Percentiles rank a stretch among this genome's conserved stretches.
Conservation (phyloP, 1,140 invertebrate genomes). For the Ceratosolen fusciceps region DNA sequence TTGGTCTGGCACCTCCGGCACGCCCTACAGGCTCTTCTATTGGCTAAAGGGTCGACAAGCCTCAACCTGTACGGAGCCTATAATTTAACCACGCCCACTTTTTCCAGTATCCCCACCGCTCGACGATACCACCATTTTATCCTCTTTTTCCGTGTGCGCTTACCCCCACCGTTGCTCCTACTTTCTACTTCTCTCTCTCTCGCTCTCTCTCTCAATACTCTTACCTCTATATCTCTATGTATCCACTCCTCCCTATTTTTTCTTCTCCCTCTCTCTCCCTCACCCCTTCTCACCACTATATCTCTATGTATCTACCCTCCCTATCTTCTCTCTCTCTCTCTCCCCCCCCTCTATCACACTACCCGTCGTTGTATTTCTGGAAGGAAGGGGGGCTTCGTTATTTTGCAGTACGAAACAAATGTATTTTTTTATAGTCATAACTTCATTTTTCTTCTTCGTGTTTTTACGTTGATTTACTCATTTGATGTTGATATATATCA, state of each 20-base stretch:
- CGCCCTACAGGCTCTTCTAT: slow-evolving; percentile 38
- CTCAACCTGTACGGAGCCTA: background rate
- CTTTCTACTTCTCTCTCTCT: background rate
- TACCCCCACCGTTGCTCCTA: background rate
- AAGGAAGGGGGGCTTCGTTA: slow-evolving; percentile 1
- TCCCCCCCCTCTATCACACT: background rate
- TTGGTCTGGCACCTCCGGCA: background rate
- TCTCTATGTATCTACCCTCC: background rate
- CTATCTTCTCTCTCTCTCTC: background rate
- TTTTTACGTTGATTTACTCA: slow-evolving; percentile 19
- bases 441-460: slow-evolving; percentile 15
- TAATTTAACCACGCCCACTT: background rate
- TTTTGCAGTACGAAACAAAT: slow-evolving; percentile 11
- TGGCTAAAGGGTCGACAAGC: slow-evolving; percentile 27
- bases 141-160: background rate
- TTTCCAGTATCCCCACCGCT: slow-evolving; percentile 15
- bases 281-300: background rate
- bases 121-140: slow-evolving; percentile 32
- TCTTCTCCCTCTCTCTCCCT: background rate
- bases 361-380: background rate
- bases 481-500: slow-evolving; percentile 2
- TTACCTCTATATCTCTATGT: background rate
- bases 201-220: background rate
- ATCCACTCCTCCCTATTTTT: background rate
- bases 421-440: slow-evolving; percentile 14